phyloP scores from a whole-genome alignment of 2,888 invertebrate species.

The Bombylius major region DNA sequence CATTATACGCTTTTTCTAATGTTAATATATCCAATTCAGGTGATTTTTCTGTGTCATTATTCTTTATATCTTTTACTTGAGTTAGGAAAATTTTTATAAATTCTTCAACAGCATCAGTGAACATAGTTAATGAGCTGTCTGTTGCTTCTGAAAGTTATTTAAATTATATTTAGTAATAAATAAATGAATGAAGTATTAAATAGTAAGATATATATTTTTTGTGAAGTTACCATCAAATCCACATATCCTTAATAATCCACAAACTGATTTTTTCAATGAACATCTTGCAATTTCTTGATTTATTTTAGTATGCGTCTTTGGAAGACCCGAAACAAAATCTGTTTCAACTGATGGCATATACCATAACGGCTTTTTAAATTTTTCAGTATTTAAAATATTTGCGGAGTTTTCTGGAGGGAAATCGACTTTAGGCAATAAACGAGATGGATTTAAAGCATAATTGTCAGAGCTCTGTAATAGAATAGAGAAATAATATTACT shows the following conservation, averaged over 20 bases:
- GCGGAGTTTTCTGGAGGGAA: constrained; percentile 32
- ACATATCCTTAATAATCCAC: constrained; percentile 30
- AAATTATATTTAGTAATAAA: not conserved
- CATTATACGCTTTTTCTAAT: constrained; percentile 29
- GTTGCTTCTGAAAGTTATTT: constrained; percentile 21
- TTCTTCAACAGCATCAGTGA: constrained; percentile 31
- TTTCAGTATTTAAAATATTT: constrained; percentile 27
- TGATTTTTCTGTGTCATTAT: constrained; percentile 17
- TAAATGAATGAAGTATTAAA: not conserved
- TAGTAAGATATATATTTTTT: not conserved
- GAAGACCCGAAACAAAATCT: constrained; percentile 26
- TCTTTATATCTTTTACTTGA: constrained; percentile 20
- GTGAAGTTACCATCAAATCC: constrained; percentile 23
- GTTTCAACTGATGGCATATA: constrained; percentile 30
- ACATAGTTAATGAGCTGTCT: constrained; percentile 26
- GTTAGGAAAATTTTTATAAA: constrained; percentile 27
- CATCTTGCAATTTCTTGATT: constrained; percentile 23
- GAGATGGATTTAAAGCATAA: constrained; percentile 31
- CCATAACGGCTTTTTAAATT: constrained; percentile 33
- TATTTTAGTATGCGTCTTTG: constrained; percentile 23
- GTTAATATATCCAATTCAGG: constrained; percentile 19
- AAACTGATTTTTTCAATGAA: constrained; percentile 29
- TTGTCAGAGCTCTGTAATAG: constrained; percentile 27
- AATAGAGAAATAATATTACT: not conserved
- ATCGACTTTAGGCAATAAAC: constrained; percentile 35